phyloP scores from a whole-genome alignment of 1,140 invertebrate genomes.

The Stegodyphus mimosarum region DNA sequence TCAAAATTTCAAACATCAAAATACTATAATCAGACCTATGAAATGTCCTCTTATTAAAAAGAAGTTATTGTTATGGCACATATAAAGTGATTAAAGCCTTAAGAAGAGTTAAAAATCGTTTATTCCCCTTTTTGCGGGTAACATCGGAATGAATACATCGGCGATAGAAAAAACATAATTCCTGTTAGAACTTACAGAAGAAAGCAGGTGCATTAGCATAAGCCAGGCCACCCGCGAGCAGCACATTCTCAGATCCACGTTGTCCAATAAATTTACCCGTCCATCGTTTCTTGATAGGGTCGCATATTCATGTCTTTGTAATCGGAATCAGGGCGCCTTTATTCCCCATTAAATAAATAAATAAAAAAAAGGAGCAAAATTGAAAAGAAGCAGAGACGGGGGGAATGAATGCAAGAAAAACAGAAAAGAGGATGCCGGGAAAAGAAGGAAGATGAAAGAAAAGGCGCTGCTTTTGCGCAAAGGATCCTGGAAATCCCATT shows the following conservation, averaged over 20 bases:
- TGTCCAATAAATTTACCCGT: conserved; percentile 35
- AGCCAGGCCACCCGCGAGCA: conserved; percentile 42
- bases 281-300: conserved; percentile 36
- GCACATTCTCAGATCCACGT: not conserved
- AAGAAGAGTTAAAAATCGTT: no score
- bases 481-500: conserved; percentile 40
- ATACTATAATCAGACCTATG: no score
- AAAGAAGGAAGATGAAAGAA: conserved; percentile 13
- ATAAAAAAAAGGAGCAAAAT: not conserved
- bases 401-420: not conserved
- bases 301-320: conserved; percentile 54
- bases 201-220: conserved; percentile 27
- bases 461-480: conserved; percentile 7
- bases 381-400: not conserved
- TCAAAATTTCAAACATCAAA: no score
- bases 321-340: conserved; percentile 55
- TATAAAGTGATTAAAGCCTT: no score
- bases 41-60: no score
- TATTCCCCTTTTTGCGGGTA: no score
- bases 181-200: not conserved
- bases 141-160: not conserved
- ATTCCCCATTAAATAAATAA: conserved; percentile 26
- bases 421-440: not conserved
- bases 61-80: no score
- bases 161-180: not conserved